Conservation (phyloP, 2,113 vertebrate species). For the Crocuta crocuta region DNA sequence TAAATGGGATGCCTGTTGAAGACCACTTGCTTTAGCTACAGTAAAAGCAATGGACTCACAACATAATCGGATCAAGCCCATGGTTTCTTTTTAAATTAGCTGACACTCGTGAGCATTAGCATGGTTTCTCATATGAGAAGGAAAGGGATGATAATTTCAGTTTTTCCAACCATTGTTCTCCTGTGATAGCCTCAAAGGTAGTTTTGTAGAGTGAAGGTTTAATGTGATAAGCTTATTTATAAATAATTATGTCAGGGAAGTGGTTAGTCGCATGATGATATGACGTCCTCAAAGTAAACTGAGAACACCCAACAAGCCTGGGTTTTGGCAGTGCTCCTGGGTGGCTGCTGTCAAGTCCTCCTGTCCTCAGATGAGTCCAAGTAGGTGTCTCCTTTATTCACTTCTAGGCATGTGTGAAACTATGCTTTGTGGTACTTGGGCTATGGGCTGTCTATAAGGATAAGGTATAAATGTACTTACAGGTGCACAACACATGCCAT, state of each 20-base stretch:
- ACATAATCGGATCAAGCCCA: neutral
- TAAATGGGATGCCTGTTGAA: neutral
- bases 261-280: neutral
- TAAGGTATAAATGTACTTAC: neutral
- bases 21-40: neutral
- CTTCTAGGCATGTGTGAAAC: neutral
- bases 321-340: neutral
- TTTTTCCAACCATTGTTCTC: neutral
- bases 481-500: neutral
- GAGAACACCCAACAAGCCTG: neutral
- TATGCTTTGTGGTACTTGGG: neutral
- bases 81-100: neutral
- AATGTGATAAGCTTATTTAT: neutral
- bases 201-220: neutral
- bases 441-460: neutral
- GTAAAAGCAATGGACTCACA: neutral
- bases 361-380: neutral
- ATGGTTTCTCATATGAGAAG: neutral
- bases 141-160: neutral
- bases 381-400: neutral
- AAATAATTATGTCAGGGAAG: slow-evolving; percentile 9
- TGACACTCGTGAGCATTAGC: neutral
- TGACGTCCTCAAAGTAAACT: neutral
- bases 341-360: neutral
- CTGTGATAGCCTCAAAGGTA: neutral